phyloP scores from a whole-genome alignment of 2,113 vertebrate genomes.

The Macaca mulatta region DNA sequence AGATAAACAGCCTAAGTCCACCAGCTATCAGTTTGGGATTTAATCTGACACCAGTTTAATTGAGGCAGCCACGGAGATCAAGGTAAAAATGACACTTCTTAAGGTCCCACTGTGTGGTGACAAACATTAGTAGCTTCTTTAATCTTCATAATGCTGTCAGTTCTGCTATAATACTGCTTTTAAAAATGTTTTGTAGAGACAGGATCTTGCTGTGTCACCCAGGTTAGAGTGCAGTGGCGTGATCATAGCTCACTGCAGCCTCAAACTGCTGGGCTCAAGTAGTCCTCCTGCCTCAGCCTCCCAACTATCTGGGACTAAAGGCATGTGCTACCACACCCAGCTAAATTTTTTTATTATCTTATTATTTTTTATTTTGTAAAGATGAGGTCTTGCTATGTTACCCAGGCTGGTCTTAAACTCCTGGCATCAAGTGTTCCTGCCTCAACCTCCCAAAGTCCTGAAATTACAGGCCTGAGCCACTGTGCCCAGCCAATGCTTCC shows the following conservation, averaged over 20 bases:
- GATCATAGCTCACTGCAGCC: not conserved
- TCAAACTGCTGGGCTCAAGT: not conserved
- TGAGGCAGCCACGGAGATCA: not conserved
- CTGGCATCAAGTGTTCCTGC: not conserved
- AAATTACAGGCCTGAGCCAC: not conserved
- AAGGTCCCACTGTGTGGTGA: not conserved
- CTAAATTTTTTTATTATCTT: not conserved
- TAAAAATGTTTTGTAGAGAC: not conserved
- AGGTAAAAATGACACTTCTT: not conserved
- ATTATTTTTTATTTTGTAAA: not conserved
- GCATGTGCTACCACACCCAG: not conserved
- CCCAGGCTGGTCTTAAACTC: not conserved
- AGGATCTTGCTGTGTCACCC: not conserved
- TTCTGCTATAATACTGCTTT: not conserved
- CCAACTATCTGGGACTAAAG: not conserved
- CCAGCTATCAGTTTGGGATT: accelerated
- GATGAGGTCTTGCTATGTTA: not conserved
- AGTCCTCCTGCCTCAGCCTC: not conserved
- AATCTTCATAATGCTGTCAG: not conserved
- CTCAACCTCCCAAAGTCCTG: not conserved
- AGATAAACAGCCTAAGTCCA: not conserved
- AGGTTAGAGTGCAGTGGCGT: not conserved
- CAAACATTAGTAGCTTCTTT: not conserved
- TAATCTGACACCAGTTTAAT: not conserved
- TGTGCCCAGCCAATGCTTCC: not conserved